Evolutionary conservation across 2,888 invertebrate species (phyloP).

Genomic region (Scaptomyza reducta): DNA sequence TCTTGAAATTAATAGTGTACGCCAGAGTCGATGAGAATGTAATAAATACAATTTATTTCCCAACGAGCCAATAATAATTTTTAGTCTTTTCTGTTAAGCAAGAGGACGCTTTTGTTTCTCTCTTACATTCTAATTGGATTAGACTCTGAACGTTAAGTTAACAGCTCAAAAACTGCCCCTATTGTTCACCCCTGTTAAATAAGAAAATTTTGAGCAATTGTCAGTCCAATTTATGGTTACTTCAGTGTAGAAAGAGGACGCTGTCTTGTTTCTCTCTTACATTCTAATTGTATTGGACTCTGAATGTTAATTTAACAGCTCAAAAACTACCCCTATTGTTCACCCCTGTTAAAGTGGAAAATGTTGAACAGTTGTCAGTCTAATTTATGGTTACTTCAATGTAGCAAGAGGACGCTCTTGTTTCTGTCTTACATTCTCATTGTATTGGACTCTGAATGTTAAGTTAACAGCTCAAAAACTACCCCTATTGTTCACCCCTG

Average conservation of each 20-base stretch:
- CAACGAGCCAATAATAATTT: too few species aligned
- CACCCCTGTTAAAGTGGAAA: not conserved
- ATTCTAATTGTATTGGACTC: too few species aligned
- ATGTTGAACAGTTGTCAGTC: conserved; percentile 10
- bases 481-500: conserved; percentile 7
- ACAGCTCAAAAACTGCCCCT: conserved; percentile 4
- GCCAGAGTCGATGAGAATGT: too few species aligned
- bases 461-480: not conserved
- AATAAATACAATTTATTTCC: too few species aligned
- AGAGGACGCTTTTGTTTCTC: too few species aligned
- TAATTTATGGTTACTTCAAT: conserved; percentile 31
- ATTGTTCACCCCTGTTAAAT: conserved; percentile 1
- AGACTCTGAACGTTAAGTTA: not conserved
- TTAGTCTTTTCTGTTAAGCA: too few species aligned
- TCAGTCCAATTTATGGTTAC: conserved; percentile 26
- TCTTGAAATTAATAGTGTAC: conserved; percentile 43
- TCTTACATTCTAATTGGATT: too few species aligned
- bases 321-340: conserved; percentile 4
- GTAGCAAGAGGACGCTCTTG: too few species aligned
- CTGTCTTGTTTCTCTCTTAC: too few species aligned
- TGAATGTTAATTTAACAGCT: not conserved
- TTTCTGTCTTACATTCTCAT: too few species aligned
- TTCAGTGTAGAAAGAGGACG: too few species aligned
- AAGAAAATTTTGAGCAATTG: conserved; percentile 1
- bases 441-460: conserved; percentile 4